These are phyloP conservation scores for Aselliscus stoliczkanus DNA, from an alignment of 2,797 vertebrate species.

Conservation along the genomic window DNA sequence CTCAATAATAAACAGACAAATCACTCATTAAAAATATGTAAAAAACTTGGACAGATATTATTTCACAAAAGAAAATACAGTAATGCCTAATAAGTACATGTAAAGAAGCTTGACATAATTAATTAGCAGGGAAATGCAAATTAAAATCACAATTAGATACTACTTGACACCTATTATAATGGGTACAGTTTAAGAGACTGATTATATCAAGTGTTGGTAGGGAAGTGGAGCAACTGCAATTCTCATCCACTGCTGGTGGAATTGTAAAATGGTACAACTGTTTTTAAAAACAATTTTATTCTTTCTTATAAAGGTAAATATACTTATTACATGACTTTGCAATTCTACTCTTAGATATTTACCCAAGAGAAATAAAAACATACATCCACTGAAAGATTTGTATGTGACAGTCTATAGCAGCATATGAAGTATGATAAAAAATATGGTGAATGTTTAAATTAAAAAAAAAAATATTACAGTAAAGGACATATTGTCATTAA, in stretches of 20 bases:
- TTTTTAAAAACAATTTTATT: neutral
- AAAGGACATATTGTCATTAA: too few species aligned
- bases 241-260: neutral
- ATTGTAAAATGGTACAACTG: neutral
- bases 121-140: neutral
- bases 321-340: neutral
- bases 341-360: neutral
- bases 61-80: neutral
- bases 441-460: too few species aligned
- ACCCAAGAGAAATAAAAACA: neutral
- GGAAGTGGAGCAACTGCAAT: neutral
- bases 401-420: neutral
- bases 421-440: too few species aligned
- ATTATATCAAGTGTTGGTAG: neutral
- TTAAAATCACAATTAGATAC: neutral
- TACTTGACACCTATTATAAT: neutral
- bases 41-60: neutral
- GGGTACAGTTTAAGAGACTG: neutral
- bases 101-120: neutral
- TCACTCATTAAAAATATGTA: neutral
- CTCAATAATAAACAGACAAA: neutral
- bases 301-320: neutral
- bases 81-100: neutral
- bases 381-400: neutral
- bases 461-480: too few species aligned